Conservation (phyloP, 2,113 vertebrate species). For the Mohoua ochrocephala region DNA sequence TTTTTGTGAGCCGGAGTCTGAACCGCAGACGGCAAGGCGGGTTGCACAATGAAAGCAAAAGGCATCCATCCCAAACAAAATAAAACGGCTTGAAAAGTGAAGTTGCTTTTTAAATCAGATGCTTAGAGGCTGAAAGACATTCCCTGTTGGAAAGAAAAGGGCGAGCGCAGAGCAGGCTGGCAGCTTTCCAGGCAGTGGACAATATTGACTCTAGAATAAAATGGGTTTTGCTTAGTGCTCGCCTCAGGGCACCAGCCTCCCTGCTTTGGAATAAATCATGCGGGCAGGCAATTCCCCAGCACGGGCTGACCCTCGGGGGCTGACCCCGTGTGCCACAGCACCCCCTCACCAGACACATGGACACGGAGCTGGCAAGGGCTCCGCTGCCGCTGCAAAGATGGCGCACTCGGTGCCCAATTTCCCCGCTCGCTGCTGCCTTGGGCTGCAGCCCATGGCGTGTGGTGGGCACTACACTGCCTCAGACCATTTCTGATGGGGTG, state of each 20-base stretch:
- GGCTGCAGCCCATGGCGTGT: neutral
- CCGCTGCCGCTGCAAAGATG: accelerated
- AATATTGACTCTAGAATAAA: constrained; percentile 47
- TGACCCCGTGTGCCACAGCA: neutral
- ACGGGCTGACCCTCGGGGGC: neutral
- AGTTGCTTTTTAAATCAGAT: constrained; percentile 56
- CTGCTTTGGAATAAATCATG: neutral
- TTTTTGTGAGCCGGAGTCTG: constrained; percentile 3
- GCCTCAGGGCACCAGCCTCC: neutral
- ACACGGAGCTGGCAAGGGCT: neutral
- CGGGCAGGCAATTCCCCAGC: accelerated
- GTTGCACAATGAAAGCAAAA: constrained; percentile 44
- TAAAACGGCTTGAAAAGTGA: constrained; percentile 36
- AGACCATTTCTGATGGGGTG: neutral
- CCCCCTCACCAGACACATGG: neutral
- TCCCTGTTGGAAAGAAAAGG: constrained; percentile 45
- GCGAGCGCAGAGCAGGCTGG: neutral
- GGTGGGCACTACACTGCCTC: neutral
- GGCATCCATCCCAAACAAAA: constrained; percentile 50
- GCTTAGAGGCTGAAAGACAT: constrained; percentile 44
- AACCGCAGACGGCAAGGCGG: neutral
- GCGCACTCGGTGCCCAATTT: accelerated
- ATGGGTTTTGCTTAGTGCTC: neutral
- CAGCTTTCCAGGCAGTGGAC: neutral
- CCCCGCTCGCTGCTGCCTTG: accelerated